These are phyloP conservation scores for Struthio camelus DNA, from an alignment of 2,113 vertebrate genomes.

Conservation along the genomic window DNA sequence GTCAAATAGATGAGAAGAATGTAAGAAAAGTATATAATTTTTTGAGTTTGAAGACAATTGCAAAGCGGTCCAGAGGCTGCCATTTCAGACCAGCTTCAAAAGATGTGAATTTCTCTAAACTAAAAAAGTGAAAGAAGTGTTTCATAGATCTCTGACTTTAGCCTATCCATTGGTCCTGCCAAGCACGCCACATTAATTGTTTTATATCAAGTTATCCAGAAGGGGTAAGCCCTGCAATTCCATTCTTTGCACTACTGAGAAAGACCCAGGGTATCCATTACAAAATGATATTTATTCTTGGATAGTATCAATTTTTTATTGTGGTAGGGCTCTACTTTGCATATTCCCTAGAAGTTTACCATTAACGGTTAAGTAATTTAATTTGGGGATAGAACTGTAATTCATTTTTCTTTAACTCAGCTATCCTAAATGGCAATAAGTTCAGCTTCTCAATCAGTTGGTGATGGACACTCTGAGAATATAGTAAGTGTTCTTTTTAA, in stretches of 20 bases:
- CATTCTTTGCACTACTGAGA: neutral
- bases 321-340: neutral
- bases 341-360: neutral
- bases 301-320: neutral
- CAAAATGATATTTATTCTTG: neutral
- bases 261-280: neutral
- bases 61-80: neutral
- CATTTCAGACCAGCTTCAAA: neutral
- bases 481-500: neutral
- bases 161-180: neutral
- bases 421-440: neutral
- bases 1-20: neutral
- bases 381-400: neutral
- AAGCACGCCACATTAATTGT: neutral
- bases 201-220: neutral
- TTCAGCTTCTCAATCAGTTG: neutral
- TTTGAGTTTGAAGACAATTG: neutral
- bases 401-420: neutral
- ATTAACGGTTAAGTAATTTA: neutral
- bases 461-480: neutral
- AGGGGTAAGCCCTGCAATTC: neutral
- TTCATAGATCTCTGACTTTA: neutral
- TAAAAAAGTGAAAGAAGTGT: neutral
- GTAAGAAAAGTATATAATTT: neutral
- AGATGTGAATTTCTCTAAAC: neutral